Base-by-base conservation (phyloP, 1,140 invertebrate genomes). In the Holcopasites calliopsidis region DNA sequence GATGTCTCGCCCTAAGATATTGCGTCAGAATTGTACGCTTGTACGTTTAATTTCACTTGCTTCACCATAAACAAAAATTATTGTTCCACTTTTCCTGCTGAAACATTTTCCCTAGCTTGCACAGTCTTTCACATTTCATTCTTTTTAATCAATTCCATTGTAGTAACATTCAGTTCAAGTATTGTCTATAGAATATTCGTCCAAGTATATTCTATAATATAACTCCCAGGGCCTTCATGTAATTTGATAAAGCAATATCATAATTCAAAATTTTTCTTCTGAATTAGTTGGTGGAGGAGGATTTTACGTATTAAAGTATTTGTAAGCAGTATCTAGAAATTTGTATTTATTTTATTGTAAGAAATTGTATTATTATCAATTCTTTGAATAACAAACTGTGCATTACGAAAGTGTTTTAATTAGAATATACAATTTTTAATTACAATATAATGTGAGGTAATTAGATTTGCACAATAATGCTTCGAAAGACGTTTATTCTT, bases 171-270 rank as follows among this genome's bases (percentile, higher is more conserved):
- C n/a, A n/a, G n/a, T n/a, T n/a, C n/a, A n/a, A n/a, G n/a, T 31
- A 11, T 55, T 3, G 1, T 31, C 1, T 18, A 16, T 61, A 26
- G 16, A 35, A n/a, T 16, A 8, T 28, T 71, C 31, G 26, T 74
- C 71, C 71, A 66, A 74, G 71, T 74, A 57, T 74, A 57, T 74
- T 74, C 65, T 57, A 33, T 7, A 28, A 13, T 7, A 23, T 8
- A 58, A 5, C n/a, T 55, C 44, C 71, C 71, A 65, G 71, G 71
- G 47, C 60, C 71, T 73, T 73, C 61, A 10, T 13, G 18, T 5
- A 13, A 26, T 31, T 13, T 40, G 8, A 44, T 47, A n/a, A n/a
- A n/a, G n/a, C 2, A 8, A 8, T 33, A 11, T n/a, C n/a, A 33
- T 18, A 6, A 23, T 44, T 42, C 4, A 13, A 4, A 0, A 47